phyloP scores from a whole-genome alignment of 2,113 vertebrate species.

The Hemichromis elongatus region DNA sequence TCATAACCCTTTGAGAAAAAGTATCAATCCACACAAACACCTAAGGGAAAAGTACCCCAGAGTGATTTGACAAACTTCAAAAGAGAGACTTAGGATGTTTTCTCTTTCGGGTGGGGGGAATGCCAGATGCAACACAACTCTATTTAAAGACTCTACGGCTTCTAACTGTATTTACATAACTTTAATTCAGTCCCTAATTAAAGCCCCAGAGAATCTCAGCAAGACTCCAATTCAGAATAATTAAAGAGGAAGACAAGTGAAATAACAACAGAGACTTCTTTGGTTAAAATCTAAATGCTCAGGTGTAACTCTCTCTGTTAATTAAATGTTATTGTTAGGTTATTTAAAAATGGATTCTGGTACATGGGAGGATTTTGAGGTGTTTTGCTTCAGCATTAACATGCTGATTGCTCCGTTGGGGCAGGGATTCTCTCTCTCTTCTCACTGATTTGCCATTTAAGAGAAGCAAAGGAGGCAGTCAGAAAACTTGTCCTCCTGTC shows the following conservation, averaged over 20 bases:
- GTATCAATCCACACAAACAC: slow-evolving; percentile 36
- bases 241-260: slow-evolving; percentile 61
- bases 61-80: slow-evolving; percentile 66
- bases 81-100: slow-evolving; percentile 54
- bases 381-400: slow-evolving; percentile 62
- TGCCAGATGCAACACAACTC: slow-evolving; percentile 51
- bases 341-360: slow-evolving; percentile 43
- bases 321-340: slow-evolving; percentile 65
- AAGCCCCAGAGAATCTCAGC: slow-evolving; percentile 66
- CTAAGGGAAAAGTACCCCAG: slow-evolving; percentile 32
- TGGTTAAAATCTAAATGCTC: slow-evolving; percentile 63
- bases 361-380: slow-evolving; percentile 49
- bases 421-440: not conserved
- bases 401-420: slow-evolving; percentile 54
- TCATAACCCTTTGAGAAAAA: slow-evolving; percentile 40
- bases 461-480: not conserved
- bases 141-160: slow-evolving; percentile 62
- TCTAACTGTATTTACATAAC: slow-evolving; percentile 68
- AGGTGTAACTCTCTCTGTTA: slow-evolving; percentile 62
- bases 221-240: slow-evolving; percentile 64
- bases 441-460: slow-evolving; percentile 37
- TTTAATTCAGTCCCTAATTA: slow-evolving; percentile 75
- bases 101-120: slow-evolving; percentile 3
- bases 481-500: not conserved
- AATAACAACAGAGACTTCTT: slow-evolving; percentile 54